These are phyloP conservation scores for Pristionchus japonicus DNA, from an alignment of 2,888 invertebrate genomes.

Conservation along the genomic window DNA sequence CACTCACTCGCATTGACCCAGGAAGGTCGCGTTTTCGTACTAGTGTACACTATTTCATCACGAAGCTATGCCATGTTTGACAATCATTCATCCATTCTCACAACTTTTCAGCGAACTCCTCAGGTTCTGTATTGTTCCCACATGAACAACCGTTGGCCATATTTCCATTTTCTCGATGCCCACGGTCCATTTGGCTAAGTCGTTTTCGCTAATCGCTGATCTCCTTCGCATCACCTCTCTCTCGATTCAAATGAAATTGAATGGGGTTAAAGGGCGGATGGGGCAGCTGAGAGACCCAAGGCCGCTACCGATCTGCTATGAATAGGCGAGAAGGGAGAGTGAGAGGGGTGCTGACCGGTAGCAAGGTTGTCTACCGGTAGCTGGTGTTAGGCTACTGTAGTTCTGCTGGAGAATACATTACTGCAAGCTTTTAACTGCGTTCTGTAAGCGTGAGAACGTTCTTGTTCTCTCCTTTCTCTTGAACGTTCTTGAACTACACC, in stretches of 20 bases:
- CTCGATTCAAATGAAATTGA: neutral
- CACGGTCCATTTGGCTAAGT: neutral
- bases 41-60: no score
- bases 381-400: neutral
- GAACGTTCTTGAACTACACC: no score
- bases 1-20: neutral
- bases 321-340: neutral
- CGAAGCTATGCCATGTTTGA: no score
- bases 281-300: conserved; percentile 39
- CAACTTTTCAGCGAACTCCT: no score
- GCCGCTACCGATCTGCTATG: neutral
- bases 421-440: no score
- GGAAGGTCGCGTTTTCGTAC: no score
- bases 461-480: no score
- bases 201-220: neutral
- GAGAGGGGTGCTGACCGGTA: neutral
- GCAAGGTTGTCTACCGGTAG: neutral
- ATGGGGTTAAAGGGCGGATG: conserved; percentile 32
- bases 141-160: neutral
- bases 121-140: neutral
- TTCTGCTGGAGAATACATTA: neutral
- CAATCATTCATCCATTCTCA: no score
- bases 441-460: no score
- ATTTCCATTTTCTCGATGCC: neutral
- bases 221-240: neutral